Evolutionary conservation across 1,140 invertebrate genomes (phyloP).

Genomic region (Hermatobates lingyangjiaoensis): DNA sequence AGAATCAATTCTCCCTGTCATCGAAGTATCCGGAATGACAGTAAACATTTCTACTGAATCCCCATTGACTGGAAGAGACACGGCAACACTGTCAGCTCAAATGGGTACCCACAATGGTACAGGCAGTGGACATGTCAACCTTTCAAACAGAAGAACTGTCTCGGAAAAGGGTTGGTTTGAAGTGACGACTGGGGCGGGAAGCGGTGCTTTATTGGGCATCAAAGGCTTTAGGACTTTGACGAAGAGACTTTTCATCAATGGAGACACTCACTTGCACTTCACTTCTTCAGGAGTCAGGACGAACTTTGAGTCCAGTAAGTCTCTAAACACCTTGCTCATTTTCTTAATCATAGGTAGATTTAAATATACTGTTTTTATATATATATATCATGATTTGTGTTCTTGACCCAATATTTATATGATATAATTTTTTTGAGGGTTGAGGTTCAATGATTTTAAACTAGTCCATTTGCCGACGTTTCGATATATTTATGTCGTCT

Average conservation of each 20-base stretch:
- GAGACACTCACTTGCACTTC: slow-evolving; percentile 47
- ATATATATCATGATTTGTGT: no score
- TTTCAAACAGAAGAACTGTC: slow-evolving; percentile 50
- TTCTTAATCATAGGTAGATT: no score
- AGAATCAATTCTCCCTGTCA: slow-evolving; percentile 37
- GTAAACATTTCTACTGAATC: slow-evolving; percentile 84
- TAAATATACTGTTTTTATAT: no score
- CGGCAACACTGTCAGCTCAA: slow-evolving; percentile 56
- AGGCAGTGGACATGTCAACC: slow-evolving; percentile 50
- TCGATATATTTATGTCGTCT: no score
- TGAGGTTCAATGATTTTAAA: no score
- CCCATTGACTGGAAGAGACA: slow-evolving; percentile 68
- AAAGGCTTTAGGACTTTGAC: slow-evolving; percentile 54
- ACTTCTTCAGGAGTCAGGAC: slow-evolving; percentile 47
- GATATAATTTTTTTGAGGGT: no score
- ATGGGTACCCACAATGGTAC: slow-evolving; percentile 66
- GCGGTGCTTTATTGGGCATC: slow-evolving; percentile 48
- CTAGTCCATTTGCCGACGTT: no score
- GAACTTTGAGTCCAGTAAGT: slow-evolving; percentile 48
- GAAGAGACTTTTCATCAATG: slow-evolving; percentile 48
- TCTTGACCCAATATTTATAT: no score
- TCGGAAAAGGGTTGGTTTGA: slow-evolving; percentile 62
- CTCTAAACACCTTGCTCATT: no score
- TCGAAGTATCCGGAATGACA: slow-evolving; percentile 81
- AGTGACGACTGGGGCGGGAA: slow-evolving; percentile 50